Evolutionary conservation across 2,797 vertebrate genomes (phyloP), one percentile per base, ranked within the genome.

Genomic region (Hippoglossus hippoglossus): DNA sequence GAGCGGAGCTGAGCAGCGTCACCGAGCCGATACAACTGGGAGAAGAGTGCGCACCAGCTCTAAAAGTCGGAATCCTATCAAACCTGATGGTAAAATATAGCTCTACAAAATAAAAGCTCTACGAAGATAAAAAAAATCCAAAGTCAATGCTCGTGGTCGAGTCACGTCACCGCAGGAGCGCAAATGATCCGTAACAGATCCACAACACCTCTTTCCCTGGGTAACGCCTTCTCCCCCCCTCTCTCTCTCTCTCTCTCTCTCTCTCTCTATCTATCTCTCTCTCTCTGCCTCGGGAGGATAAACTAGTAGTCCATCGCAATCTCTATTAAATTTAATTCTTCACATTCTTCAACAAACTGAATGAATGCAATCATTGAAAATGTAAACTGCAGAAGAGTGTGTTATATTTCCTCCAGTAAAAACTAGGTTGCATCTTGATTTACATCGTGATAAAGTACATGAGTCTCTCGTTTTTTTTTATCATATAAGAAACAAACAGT

Each of bases 221-320:
- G 81, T 84, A 8, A 82, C 87, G 86, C 86, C 85, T 81, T 57
- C 68, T 28, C 50, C n/a, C 64, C 44, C 65, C 5, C 60, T 22
- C 61, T 34, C 68, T 50, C 60, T 21, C 49, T 39, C 44, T 49
- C 54, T 25, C 63, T 24, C 44, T 46, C 15, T n/a, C 63, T 36
- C 63, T 44, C 59, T 63, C 67, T 22, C 59, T 55, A 50, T 56
- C 62, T 57, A 73, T 49, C 47, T 52, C 62, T 34, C 59, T 68
- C 63, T 24, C 44, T 46, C 15, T n/a, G 19, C 36, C 71, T 62
- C 61, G 28, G 10, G 61, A 19, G 31, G 46, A 21, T 6, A 51
- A 49, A 63, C 4, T 21, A 66, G 28, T 16, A 13, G 11, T 68
- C 64, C 73, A 60, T 25, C 67, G 36, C 11, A 12, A 39, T 13